Percentiles rank a stretch among this genome's conserved stretches.
Conservation (phyloP, 2,113 vertebrate species). For the Greenwoodochromis staneri region DNA sequence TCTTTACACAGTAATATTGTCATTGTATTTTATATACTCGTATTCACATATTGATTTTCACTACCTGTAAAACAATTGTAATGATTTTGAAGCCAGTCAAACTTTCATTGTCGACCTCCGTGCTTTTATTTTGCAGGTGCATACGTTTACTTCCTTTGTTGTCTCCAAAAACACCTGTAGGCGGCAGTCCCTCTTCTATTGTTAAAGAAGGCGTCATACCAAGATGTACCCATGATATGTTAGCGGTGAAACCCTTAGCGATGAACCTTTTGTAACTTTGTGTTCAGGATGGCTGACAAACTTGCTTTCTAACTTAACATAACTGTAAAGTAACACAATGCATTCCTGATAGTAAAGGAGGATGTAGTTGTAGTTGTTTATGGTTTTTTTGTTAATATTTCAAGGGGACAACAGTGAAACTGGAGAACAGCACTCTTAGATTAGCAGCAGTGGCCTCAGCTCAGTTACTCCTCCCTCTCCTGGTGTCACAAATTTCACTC, state of each 20-base stretch:
- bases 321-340: background rate
- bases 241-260: fast-evolving
- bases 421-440: background rate
- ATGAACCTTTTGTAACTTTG: background rate
- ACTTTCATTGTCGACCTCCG: background rate
- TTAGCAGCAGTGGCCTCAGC: background rate
- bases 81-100: background rate
- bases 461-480: background rate
- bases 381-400: background rate
- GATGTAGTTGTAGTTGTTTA: background rate
- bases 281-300: background rate
- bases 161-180: background rate
- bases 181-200: background rate
- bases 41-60: background rate
- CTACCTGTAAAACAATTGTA: background rate
- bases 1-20: background rate
- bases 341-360: background rate
- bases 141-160: background rate
- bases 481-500: background rate
- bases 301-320: background rate
- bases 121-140: conserved; percentile 33
- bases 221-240: background rate
- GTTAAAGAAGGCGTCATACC: background rate
- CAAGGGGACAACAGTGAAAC: background rate
- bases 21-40: background rate